Evolutionary conservation across 1,140 invertebrate genomes (phyloP), one percentile per base, ranked within the genome.

Genomic region (Lanistes nyassanus): DNA sequence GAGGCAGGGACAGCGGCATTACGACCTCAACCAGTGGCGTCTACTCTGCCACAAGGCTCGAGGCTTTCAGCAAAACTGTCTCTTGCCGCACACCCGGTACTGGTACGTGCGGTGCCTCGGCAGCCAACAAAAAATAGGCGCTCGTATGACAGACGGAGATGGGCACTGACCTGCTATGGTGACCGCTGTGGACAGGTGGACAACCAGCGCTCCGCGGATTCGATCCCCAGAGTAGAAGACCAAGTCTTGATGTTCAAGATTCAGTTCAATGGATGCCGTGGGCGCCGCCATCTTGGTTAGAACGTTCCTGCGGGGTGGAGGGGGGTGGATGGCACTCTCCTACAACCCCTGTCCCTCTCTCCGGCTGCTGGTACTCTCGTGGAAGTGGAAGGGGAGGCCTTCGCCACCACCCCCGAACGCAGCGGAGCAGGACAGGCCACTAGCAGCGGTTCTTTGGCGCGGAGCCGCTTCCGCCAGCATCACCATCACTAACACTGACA

Each of bases 161-260:
- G 42, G 42, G 23, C n/a, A 29, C 78, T 77, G 74, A 84, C 83
- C 83, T 79, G 83, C 80, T 26, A 85, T 83, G 34, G 82, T 82
- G 21, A 85, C 76, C 5, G 83, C 82, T 4, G 80, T 74, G 1
- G 77, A 75, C 5, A 83, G 79, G 42, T 83, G 82, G 16, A 85
- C 73, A 0, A 83, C 79, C 21, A 85, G 74, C 13, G 82, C 80
- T 3, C 83, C 83, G 55, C 82, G 78, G 29, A 85, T 83, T 19
- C 81, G 73, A 21, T 85, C 81, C 55, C 83, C 83, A 2, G 82
- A 82, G 68, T 78, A 81, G 74, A 81, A 85, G n/a, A 85, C 83
- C 26, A 80, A 80, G 37, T 83, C 82, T 51, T 78, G 65, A 29
- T 83, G 80, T 66, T 85, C 83, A 64, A 85, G 66, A 66, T 81